Conservation (phyloP, 1,140 invertebrate species). For the Leucophenga varia region DNA sequence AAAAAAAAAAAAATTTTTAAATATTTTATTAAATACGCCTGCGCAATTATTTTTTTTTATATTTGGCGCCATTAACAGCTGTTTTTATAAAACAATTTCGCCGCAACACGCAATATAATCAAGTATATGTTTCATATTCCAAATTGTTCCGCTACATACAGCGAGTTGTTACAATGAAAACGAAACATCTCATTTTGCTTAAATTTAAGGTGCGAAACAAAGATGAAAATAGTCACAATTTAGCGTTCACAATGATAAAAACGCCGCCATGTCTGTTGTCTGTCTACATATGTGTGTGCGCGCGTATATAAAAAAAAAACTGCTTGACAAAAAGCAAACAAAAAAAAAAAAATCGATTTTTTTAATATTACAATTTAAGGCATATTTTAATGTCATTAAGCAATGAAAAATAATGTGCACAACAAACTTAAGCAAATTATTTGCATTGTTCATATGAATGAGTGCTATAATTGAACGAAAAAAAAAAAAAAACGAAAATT, state of each 20-base stretch:
- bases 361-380: too few relatives aligned
- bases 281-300: conserved; percentile 23
- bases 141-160: conserved; percentile 6
- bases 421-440: too few relatives aligned
- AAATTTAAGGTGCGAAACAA: conserved; percentile 16
- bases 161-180: not conserved
- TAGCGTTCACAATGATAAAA: conserved; percentile 17
- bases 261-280: conserved; percentile 32
- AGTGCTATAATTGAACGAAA: too few relatives aligned
- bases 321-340: conserved; percentile 18
- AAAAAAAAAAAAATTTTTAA: not conserved
- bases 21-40: not conserved
- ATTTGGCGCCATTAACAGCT: not conserved
- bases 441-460: too few relatives aligned
- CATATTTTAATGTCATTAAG: too few relatives aligned
- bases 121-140: not conserved
- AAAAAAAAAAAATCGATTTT: conserved; percentile 37
- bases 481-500: too few relatives aligned
- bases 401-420: too few relatives aligned
- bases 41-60: not conserved
- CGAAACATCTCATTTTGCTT: not conserved
- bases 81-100: not conserved
- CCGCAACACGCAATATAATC: not conserved
- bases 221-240: conserved; percentile 19
- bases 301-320: conserved; percentile 9